Conservation (phyloP, 2,113 vertebrate genomes). For the Stegastes partitus region DNA sequence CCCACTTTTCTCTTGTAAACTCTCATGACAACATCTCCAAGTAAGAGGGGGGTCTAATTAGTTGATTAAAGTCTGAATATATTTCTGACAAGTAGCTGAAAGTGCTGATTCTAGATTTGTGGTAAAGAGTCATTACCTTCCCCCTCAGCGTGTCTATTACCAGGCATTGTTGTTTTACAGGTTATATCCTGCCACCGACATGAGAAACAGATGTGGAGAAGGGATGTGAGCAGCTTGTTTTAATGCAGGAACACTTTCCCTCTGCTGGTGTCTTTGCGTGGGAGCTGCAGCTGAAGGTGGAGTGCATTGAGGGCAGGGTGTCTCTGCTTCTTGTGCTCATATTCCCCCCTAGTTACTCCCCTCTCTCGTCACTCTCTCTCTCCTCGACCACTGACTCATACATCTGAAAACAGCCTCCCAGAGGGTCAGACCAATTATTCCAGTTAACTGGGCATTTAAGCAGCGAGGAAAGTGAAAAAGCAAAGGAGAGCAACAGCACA, state of each 20-base stretch:
- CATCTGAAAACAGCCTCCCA: constrained; percentile 55
- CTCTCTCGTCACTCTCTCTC: not conserved
- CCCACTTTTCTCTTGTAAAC: constrained; percentile 58
- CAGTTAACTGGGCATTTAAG: constrained; percentile 67
- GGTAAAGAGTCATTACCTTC: constrained; percentile 48
- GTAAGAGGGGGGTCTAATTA: constrained; percentile 10
- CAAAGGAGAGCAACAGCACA: constrained; percentile 37
- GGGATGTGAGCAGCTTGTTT: constrained; percentile 68
- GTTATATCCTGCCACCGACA: constrained; percentile 77
- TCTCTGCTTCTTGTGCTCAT: constrained; percentile 34
- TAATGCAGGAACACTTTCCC: constrained; percentile 49
- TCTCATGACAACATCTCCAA: constrained; percentile 39
- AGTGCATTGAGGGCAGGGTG: constrained; percentile 26
- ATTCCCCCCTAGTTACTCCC: constrained; percentile 1
- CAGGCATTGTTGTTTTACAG: constrained; percentile 70
- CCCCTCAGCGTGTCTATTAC: constrained; percentile 45
- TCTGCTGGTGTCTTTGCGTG: constrained; percentile 38
- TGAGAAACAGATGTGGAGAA: constrained; percentile 82
- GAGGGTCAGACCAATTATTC: constrained; percentile 64
- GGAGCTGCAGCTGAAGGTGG: constrained; percentile 49
- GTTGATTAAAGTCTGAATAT: constrained; percentile 40
- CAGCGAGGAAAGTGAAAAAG: constrained; percentile 56
- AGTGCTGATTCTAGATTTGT: constrained; percentile 54
- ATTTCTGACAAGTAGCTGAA: constrained; percentile 49
- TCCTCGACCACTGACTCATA: constrained; percentile 50